phyloP scores from a whole-genome alignment of 1,140 invertebrate species.

The Drosophila parvula region DNA sequence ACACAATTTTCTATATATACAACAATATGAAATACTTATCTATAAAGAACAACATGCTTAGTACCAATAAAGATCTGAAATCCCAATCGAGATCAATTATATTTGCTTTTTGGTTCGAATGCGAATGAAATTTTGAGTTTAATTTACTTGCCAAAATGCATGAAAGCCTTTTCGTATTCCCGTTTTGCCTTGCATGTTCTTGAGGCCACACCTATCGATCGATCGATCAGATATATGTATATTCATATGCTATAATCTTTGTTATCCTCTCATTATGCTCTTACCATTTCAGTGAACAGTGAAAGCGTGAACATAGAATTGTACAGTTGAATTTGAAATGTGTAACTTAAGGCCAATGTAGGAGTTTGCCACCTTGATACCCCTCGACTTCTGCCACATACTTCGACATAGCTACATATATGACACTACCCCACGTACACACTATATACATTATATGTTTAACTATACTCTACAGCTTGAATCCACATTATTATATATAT shows the following conservation, averaged over 20 bases:
- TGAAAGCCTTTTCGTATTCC: conserved; percentile 10
- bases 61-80: conserved; percentile 58
- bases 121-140: conserved; percentile 13
- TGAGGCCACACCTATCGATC: conserved; percentile 3
- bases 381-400: conserved; percentile 40
- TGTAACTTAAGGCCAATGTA: conserved; percentile 56
- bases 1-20: conserved; percentile 40
- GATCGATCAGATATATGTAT: conserved; percentile 23
- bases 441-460: conserved; percentile 25
- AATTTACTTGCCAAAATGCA: conserved; percentile 22
- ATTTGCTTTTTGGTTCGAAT: conserved; percentile 12
- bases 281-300: conserved; percentile 81
- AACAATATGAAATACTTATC: conserved; percentile 44
- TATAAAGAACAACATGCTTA: conserved; percentile 41
- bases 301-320: conserved; percentile 60
- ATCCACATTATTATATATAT: conserved; percentile 33
- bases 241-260: conserved; percentile 48
- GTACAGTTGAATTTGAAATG: conserved; percentile 72
- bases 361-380: conserved; percentile 55
- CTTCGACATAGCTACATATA: conserved; percentile 45
- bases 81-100: conserved; percentile 29
- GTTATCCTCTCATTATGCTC: conserved; percentile 52
- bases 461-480: conserved; percentile 15
- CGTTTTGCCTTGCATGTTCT: conserved; percentile 26
- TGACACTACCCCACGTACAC: conserved; percentile 27